Percentiles rank a stretch among this genome's conserved stretches.
These are phyloP conservation scores for Carterocephalus palaemon DNA, from an alignment of 2,888 invertebrate species.

Conservation along the genomic window DNA sequence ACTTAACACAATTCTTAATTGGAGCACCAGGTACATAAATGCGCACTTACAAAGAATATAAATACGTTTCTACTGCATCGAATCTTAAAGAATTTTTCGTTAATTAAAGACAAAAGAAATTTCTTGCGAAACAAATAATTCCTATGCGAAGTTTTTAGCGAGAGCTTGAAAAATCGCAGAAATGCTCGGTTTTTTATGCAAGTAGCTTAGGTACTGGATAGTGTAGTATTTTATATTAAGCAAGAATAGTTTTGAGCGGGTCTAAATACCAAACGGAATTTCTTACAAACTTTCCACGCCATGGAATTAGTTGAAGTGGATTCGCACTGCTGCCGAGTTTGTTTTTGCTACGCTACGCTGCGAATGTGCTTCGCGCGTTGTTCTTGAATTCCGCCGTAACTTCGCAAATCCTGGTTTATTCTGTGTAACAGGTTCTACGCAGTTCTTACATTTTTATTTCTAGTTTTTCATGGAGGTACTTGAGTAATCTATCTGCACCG, in stretches of 20 bases:
- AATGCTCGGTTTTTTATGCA: conserved; percentile 18
- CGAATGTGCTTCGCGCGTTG: conserved; percentile 18
- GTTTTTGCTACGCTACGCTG: conserved; percentile 20
- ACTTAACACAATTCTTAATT: too few species aligned
- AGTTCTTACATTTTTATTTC: conserved; percentile 4
- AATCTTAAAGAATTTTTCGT: conserved; percentile 18
- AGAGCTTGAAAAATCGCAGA: conserved; percentile 20
- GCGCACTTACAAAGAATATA: conserved; percentile 17
- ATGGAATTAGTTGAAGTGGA: conserved; percentile 38
- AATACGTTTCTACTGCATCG: conserved; percentile 6
- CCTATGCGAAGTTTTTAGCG: conserved; percentile 20
- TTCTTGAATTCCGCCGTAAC: conserved; percentile 19
- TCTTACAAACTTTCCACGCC: conserved; percentile 40
- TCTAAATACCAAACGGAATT: conserved; percentile 41
- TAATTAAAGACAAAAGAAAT: conserved; percentile 20
- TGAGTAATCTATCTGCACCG: conserved; percentile 1
- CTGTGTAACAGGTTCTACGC: conserved; percentile 13
- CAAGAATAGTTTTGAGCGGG: conserved; percentile 32
- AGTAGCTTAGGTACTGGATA: conserved; percentile 22
- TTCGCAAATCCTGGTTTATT: conserved; percentile 21
- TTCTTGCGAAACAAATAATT: conserved; percentile 23
- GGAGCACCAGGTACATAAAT: too few species aligned
- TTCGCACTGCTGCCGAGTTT: conserved; percentile 28
- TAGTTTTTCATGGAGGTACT: conserved; percentile 6
- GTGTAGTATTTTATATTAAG: conserved; percentile 43